Conservation (phyloP, 2,797 vertebrate genomes). For the Enteromius unitaeniatus region DNA sequence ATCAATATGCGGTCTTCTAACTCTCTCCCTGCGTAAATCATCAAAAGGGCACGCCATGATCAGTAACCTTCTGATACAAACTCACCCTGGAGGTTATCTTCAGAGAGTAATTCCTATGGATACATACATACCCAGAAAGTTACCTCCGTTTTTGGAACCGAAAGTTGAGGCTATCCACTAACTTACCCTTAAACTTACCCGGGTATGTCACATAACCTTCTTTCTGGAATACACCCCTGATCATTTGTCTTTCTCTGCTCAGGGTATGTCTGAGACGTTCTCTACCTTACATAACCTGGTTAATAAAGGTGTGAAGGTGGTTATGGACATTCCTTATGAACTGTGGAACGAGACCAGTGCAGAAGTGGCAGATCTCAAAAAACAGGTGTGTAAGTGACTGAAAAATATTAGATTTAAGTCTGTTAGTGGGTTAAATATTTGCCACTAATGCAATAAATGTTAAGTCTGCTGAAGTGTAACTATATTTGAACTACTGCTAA, state of each 20-base stretch:
- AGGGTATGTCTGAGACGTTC: constrained; percentile 98
- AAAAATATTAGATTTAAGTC: neutral
- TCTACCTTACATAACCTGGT: constrained; percentile 94
- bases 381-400: constrained; percentile 81
- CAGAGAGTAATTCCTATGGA: no score
- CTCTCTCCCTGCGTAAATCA: no score
- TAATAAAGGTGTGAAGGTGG: constrained; percentile 96
- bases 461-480: neutral
- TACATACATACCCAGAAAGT: no score
- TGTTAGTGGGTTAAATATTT: neutral
- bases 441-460: neutral
- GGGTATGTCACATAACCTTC: no score
- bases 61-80: no score
- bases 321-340: constrained; percentile 98
- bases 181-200: no score
- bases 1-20: no score
- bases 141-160: no score
- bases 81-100: no score
- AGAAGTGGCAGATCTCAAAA: constrained; percentile 95
- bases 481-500: neutral
- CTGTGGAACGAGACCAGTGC: constrained; percentile 98
- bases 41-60: no score
- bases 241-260: constrained; percentile 19
- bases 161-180: no score
- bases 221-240: no score